phyloP scores from a whole-genome alignment of 2,113 vertebrate genomes.

The Malurus cyaneus region DNA sequence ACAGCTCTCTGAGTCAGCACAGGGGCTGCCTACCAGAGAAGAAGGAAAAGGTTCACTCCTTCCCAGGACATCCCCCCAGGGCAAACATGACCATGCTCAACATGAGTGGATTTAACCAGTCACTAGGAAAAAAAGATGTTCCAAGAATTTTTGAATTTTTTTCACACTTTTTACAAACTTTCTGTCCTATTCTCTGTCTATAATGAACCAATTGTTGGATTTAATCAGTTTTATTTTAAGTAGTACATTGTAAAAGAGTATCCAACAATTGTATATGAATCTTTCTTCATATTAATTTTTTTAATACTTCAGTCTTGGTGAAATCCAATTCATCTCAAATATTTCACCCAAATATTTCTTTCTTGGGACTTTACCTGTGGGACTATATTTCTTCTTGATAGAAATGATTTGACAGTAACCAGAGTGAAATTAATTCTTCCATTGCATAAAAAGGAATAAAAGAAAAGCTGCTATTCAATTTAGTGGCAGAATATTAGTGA shows the following conservation, averaged over 20 bases:
- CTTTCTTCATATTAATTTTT: neutral
- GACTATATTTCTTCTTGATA: neutral
- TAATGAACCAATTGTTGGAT: neutral
- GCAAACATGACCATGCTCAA: neutral
- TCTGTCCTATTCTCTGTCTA: neutral
- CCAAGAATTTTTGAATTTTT: neutral
- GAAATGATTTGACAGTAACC: neutral
- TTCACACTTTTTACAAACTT: neutral
- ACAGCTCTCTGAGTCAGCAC: neutral
- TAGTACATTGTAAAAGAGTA: neutral
- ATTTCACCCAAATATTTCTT: neutral
- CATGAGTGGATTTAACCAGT: neutral
- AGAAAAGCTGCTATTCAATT: neutral
- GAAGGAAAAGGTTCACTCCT: neutral
- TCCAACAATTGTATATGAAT: neutral
- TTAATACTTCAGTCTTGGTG: neutral
- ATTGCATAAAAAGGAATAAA: neutral
- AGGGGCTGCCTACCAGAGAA: rapidly evolving
- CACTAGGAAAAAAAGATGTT: neutral
- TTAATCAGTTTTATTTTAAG: neutral
- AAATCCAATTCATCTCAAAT: neutral
- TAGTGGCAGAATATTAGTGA: neutral
- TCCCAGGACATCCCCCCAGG: neutral
- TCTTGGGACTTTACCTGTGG: neutral
- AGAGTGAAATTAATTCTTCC: neutral